A percentile compares a stretch with the other conserved stretches of the same genome.
Conservation (phyloP, 2,113 vertebrate genomes). For the Phaetusa simplex region DNA sequence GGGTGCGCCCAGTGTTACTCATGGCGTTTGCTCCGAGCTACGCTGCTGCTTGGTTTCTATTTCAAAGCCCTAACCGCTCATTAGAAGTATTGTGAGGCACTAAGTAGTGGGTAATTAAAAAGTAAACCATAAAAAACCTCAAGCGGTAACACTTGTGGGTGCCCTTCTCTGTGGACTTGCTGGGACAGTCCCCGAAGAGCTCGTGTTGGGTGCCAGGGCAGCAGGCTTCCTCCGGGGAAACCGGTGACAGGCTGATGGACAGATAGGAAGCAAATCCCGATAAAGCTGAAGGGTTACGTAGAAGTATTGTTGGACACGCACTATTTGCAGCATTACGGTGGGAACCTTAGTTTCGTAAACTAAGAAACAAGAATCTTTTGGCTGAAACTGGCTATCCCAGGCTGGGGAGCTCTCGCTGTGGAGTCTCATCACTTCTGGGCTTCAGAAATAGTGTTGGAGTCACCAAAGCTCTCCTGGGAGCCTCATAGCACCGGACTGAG, state of each 20-base stretch:
- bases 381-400: neutral
- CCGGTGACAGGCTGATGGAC: neutral
- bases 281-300: neutral
- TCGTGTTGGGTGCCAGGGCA: neutral
- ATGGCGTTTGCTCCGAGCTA: neutral
- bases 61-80: neutral
- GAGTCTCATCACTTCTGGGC: neutral
- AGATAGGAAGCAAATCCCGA: neutral
- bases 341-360: neutral
- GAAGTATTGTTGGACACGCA: neutral
- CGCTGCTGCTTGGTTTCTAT: neutral
- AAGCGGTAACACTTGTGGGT: neutral
- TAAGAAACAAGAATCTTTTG: neutral
- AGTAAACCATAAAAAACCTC: slow-evolving; percentile 28
- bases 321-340: neutral
- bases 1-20: neutral
- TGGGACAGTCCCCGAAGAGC: neutral
- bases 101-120: slow-evolving; percentile 22
- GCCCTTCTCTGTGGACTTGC: neutral
- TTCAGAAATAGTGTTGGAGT: neutral
- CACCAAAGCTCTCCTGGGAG: neutral
- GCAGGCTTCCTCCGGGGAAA: neutral
- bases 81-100: neutral
- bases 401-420: neutral
- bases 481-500: rapidly evolving